phyloP scores from a whole-genome alignment of 2,797 vertebrate species.

The Gymnoscopelus microlampas region DNA sequence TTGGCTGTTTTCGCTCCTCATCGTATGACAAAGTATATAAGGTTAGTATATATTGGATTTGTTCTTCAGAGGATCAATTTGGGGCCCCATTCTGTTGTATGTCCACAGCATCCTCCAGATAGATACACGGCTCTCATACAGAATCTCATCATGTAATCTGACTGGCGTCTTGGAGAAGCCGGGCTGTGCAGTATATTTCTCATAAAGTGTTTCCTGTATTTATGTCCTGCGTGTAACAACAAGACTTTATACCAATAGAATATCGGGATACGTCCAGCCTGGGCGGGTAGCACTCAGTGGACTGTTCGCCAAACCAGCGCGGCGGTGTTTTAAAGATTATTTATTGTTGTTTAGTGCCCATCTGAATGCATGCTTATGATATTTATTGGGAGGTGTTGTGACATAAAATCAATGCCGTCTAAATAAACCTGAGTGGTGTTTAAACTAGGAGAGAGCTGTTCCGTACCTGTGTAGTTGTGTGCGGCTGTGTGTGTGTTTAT shows the following conservation, averaged over 20 bases:
- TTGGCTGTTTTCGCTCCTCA: too few species aligned
- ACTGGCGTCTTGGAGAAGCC: neutral
- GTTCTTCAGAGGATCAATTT: too few species aligned
- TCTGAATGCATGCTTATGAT: constrained; percentile 70
- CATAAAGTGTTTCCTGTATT: constrained; percentile 1
- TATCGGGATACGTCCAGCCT: constrained; percentile 34
- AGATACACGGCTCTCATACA: too few species aligned
- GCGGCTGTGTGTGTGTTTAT: constrained; percentile 26
- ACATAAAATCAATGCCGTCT: constrained; percentile 80
- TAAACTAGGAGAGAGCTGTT: constrained; percentile 46
- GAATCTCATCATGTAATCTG: neutral
- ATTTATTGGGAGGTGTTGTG: constrained; percentile 66
- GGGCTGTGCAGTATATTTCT: constrained; percentile 22
- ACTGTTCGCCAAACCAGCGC: constrained; percentile 61
- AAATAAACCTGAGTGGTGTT: constrained; percentile 80
- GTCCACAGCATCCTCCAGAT: too few species aligned
- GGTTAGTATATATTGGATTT: too few species aligned
- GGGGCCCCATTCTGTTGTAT: too few species aligned
- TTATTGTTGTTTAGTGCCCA: constrained; percentile 76
- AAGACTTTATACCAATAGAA: constrained; percentile 57
- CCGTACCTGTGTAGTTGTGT: constrained; percentile 56
- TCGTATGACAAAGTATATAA: too few species aligned
- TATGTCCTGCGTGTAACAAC: constrained; percentile 43
- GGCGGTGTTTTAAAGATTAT: constrained; percentile 74
- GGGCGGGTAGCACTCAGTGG: constrained; percentile 29